These are phyloP conservation scores for Percina caprodes DNA, from an alignment of 2,113 vertebrate species.

Conservation along the genomic window DNA sequence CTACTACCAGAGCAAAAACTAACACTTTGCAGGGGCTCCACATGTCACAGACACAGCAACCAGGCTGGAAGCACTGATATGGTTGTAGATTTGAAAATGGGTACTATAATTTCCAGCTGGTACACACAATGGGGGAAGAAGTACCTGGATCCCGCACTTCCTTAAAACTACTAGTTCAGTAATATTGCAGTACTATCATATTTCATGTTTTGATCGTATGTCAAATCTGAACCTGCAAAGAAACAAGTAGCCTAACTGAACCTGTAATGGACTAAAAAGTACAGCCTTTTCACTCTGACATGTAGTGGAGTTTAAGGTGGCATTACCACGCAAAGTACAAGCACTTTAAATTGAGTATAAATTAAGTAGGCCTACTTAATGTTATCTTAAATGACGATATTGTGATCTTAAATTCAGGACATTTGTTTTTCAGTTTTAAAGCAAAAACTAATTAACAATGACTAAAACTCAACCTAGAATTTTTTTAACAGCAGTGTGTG, in stretches of 20 bases:
- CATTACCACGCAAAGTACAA: background rate
- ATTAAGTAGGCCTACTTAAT: no score
- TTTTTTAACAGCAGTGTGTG: background rate
- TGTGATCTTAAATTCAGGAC: no score
- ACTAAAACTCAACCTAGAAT: background rate
- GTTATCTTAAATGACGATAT: no score
- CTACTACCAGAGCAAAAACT: constrained; percentile 16
- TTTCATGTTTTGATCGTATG: background rate
- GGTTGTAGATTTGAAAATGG: background rate
- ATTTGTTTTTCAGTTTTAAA: background rate
- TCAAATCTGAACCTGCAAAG: background rate
- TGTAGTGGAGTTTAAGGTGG: background rate
- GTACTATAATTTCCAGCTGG: background rate
- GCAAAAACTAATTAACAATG: background rate
- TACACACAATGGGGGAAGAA: background rate
- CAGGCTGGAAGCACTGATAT: no score
- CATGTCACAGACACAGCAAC: constrained; percentile 29
- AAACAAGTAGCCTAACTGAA: background rate
- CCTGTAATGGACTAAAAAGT: no score
- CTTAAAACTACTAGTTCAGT: no score
- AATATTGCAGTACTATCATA: background rate
- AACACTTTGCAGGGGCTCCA: constrained; percentile 2
- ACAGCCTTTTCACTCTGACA: background rate
- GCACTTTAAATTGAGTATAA: background rate
- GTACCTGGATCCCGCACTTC: no score